Evolutionary conservation across 2,888 invertebrate genomes (phyloP).

Genomic region (Lamellibrachia satsuma): DNA sequence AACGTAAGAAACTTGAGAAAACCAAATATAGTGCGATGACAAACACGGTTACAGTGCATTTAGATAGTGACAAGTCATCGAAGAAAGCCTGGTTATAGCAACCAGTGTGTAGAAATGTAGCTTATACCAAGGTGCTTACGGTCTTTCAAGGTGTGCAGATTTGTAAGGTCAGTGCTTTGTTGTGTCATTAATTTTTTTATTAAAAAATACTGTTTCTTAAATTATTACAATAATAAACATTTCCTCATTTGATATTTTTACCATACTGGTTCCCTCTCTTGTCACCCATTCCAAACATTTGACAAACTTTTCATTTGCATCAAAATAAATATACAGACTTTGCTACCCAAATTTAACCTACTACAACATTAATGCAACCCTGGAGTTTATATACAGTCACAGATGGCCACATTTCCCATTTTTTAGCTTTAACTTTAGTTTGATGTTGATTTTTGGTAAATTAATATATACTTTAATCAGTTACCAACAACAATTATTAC

Average conservation of each 20-base stretch:
- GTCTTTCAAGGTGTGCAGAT: neutral
- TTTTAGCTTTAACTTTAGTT: neutral
- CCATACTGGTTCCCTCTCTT: neutral
- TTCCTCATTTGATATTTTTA: neutral
- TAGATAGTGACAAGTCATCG: neutral
- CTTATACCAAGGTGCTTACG: neutral
- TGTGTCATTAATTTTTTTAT: neutral
- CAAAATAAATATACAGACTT: neutral
- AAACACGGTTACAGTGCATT: neutral
- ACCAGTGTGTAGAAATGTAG: neutral
- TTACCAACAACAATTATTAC: too few relatives aligned
- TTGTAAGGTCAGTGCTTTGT: conserved; percentile 2
- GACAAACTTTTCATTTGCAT: neutral
- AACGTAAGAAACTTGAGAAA: neutral
- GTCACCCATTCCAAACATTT: neutral
- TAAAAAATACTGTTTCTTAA: neutral
- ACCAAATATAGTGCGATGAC: conserved; percentile 5
- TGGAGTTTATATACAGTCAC: neutral
- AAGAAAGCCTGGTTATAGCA: conserved; percentile 17
- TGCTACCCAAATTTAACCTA: neutral
- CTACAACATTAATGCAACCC: neutral
- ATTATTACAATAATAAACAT: neutral
- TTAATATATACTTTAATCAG: too few relatives aligned
- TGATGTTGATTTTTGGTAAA: too few relatives aligned
- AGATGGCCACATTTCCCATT: neutral